Percentiles rank a stretch among this genome's conserved stretches.
Conservation (phyloP, 2,888 invertebrate species). For the Cephalotes varians region DNA sequence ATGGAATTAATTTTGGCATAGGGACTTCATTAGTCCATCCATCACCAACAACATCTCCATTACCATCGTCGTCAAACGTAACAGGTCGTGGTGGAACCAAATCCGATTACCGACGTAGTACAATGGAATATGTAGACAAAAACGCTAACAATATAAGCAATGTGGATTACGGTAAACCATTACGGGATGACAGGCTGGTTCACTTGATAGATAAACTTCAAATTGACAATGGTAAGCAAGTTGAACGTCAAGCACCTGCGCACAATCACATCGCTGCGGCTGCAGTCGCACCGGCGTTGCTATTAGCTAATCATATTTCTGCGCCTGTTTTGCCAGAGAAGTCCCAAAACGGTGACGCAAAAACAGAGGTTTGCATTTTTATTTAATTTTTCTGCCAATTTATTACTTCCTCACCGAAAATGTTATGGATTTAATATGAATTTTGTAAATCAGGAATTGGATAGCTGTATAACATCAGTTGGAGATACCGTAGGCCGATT, state of each 20-base stretch:
- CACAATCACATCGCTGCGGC: slow-evolving; percentile 79
- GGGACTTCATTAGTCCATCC: slow-evolving; percentile 75
- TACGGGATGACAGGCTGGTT: slow-evolving; percentile 79
- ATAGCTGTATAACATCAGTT: slow-evolving; percentile 62
- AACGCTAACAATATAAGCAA: slow-evolving; percentile 85
- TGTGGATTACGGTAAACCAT: slow-evolving; percentile 76
- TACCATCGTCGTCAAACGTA: slow-evolving; percentile 81
- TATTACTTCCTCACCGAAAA: background rate
- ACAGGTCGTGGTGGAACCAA: slow-evolving; percentile 83
- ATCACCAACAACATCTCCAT: slow-evolving; percentile 79
- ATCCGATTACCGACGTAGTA: slow-evolving; percentile 84
- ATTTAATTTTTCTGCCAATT: background rate
- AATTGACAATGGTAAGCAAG: slow-evolving; percentile 79
- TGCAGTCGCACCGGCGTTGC: slow-evolving; percentile 79
- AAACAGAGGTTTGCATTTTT: slow-evolving; percentile 76
- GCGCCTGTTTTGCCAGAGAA: slow-evolving; percentile 75
- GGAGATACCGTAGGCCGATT: slow-evolving; percentile 85
- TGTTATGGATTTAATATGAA: background rate
- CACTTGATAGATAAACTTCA: slow-evolving; percentile 82
- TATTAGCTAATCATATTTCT: slow-evolving; percentile 81
- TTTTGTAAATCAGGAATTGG: slow-evolving; percentile 59
- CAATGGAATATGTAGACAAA: slow-evolving; percentile 86
- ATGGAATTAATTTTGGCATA: slow-evolving; percentile 76
- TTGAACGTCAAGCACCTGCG: slow-evolving; percentile 70
- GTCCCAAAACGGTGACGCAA: slow-evolving; percentile 78